Conservation (phyloP, 2,888 invertebrate genomes). For the Scaptomyza caliginosa region DNA sequence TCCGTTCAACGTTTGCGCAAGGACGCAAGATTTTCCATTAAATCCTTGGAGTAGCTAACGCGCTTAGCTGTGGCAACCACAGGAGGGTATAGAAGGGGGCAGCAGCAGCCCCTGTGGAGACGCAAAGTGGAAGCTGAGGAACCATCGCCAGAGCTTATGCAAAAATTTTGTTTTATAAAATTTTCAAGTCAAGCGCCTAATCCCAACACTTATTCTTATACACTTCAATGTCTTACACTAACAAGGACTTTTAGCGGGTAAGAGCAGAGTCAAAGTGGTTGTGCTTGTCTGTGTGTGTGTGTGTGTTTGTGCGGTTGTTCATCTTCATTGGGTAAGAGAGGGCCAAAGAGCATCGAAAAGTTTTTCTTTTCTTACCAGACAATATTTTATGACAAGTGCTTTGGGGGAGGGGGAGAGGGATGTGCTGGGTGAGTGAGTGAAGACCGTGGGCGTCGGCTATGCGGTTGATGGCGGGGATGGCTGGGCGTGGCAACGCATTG, state of each 20-base stretch:
- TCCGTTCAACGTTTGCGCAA: conserved; percentile 23
- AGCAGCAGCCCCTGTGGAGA: conserved; percentile 6
- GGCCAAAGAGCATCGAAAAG: conserved; percentile 63
- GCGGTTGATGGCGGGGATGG: conserved; percentile 2
- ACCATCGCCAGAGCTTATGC: conserved; percentile 72
- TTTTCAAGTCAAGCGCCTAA: conserved; percentile 79
- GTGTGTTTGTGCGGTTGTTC: conserved; percentile 15
- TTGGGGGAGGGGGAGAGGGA: not conserved
- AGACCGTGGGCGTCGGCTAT: conserved; percentile 31
- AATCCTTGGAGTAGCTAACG: conserved; percentile 78
- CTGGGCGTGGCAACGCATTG: conserved; percentile 67
- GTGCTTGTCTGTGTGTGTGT: not conserved
- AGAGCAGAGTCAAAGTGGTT: too few relatives aligned
- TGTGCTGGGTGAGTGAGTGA: not conserved
- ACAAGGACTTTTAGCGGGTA: conserved; percentile 18
- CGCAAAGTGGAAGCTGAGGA: conserved; percentile 8
- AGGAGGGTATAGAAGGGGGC: not conserved
- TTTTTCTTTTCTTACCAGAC: conserved; percentile 78
- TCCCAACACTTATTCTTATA: conserved; percentile 80
- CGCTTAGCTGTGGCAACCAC: conserved; percentile 68
- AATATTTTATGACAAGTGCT: conserved; percentile 77
- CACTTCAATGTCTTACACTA: conserved; percentile 77
- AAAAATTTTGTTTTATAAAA: conserved; percentile 79
- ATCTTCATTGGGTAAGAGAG: conserved; percentile 28
- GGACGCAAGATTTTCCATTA: conserved; percentile 72